A percentile compares a stretch with the other conserved stretches of the same genome.
Conservation (phyloP, 2,888 invertebrate species). For the Stenolophus ochropezus region DNA sequence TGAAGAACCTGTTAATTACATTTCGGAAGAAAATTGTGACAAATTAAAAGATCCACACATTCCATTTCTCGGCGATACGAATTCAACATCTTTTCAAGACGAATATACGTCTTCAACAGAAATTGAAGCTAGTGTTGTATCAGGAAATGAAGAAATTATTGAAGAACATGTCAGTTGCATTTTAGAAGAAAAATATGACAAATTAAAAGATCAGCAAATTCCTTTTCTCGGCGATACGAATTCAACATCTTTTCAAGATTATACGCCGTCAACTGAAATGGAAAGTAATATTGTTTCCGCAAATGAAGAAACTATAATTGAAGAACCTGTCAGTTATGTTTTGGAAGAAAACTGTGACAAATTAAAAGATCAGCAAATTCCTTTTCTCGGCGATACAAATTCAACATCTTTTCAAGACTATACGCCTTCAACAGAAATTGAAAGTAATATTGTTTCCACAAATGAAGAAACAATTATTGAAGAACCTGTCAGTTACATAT, state of each 20-base stretch:
- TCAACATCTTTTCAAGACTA: too few species aligned
- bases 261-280: neutral
- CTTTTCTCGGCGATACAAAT: too few species aligned
- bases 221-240: too few species aligned
- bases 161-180: neutral
- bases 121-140: neutral
- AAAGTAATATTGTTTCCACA: neutral
- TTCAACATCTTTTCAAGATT: too few species aligned
- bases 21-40: neutral
- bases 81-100: too few species aligned
- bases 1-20: neutral
- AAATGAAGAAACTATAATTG: neutral
- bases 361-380: neutral
- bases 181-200: too few species aligned
- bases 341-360: neutral
- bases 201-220: too few species aligned
- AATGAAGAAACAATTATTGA: neutral
- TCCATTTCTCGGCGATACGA: too few species aligned
- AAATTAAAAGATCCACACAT: neutral
- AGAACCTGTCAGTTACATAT: neutral
- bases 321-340: neutral
- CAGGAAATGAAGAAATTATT: neutral
- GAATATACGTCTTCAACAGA: neutral
- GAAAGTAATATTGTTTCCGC: too few species aligned
- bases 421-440: neutral